Conservation (phyloP, 2,797 vertebrate species). For the Gambusia yucatana region DNA sequence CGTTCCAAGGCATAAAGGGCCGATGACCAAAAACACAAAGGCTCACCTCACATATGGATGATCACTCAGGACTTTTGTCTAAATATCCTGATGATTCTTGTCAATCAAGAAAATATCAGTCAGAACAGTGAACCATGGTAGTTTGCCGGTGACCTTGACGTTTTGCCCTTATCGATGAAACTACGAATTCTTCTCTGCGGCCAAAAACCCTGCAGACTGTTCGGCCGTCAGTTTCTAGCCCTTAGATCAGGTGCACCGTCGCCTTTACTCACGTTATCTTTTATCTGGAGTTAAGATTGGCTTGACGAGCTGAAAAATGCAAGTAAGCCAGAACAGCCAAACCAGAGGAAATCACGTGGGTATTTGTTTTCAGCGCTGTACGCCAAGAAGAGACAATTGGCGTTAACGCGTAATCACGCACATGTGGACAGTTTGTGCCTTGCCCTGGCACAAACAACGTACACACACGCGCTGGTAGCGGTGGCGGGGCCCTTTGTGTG, state of each 20-base stretch:
- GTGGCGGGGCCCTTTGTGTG: slow-evolving; percentile 62
- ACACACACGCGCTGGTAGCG: slow-evolving; percentile 17
- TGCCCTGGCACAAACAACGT: background rate
- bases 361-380: background rate
- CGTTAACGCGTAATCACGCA: slow-evolving; percentile 16
- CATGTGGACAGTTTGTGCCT: slow-evolving; percentile 6
- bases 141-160: background rate
- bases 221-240: background rate
- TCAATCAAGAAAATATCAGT: background rate
- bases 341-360: background rate
- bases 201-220: background rate
- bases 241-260: background rate
- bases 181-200: background rate
- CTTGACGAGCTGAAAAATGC: background rate
- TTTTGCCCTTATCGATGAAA: background rate
- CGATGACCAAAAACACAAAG: background rate
- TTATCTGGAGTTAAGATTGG: background rate
- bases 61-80: background rate
- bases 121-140: background rate
- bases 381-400: slow-evolving; percentile 14
- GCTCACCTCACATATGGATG: background rate
- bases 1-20: background rate
- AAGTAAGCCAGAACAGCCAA: background rate
- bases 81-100: background rate
- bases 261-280: background rate